Evolutionary conservation across 1,140 invertebrate genomes (phyloP).

Genomic region (Drosophila bifasciata): DNA sequence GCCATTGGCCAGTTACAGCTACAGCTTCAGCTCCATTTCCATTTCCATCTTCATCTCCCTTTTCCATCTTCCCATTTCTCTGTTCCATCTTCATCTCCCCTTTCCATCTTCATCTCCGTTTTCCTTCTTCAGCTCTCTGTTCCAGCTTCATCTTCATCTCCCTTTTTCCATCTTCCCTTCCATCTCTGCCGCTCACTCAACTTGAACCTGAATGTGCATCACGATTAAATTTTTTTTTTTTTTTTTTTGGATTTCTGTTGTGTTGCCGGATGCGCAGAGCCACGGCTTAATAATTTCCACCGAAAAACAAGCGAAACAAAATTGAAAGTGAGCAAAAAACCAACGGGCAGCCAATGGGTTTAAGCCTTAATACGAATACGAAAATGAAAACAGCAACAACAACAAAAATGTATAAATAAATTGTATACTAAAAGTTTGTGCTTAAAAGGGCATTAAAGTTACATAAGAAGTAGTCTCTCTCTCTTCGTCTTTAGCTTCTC

Average conservation of each 20-base stretch:
- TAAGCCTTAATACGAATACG: slow-evolving; percentile 12
- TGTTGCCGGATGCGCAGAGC: slow-evolving; percentile 39
- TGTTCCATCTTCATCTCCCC: slow-evolving; percentile 14
- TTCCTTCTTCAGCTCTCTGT: no score
- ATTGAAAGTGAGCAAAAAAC: slow-evolving; percentile 38
- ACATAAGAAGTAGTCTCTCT: slow-evolving; percentile 12
- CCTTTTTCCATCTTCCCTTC: slow-evolving; percentile 28
- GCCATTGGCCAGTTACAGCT: slow-evolving; percentile 39
- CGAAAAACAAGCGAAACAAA: slow-evolving; percentile 22
- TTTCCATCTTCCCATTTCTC: no score
- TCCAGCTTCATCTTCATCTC: no score
- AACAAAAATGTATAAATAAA: slow-evolving; percentile 30
- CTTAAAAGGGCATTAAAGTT: slow-evolving; percentile 55
- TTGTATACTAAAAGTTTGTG: slow-evolving; percentile 52
- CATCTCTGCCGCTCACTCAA: slow-evolving; percentile 28
- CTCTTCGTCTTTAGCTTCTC: no score
- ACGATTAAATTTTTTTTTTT: slow-evolving; percentile 28
- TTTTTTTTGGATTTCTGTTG: not conserved
- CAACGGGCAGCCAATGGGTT: slow-evolving; percentile 1
- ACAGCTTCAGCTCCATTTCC: slow-evolving; percentile 16
- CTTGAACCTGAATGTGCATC: slow-evolving; percentile 51
- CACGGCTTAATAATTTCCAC: slow-evolving; percentile 36
- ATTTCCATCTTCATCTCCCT: slow-evolving; percentile 34
- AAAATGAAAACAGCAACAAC: not conserved
- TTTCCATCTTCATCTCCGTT: not conserved